Evolutionary conservation across 2,888 invertebrate genomes (phyloP).

Genomic region (Eumerus sabulonum): DNA sequence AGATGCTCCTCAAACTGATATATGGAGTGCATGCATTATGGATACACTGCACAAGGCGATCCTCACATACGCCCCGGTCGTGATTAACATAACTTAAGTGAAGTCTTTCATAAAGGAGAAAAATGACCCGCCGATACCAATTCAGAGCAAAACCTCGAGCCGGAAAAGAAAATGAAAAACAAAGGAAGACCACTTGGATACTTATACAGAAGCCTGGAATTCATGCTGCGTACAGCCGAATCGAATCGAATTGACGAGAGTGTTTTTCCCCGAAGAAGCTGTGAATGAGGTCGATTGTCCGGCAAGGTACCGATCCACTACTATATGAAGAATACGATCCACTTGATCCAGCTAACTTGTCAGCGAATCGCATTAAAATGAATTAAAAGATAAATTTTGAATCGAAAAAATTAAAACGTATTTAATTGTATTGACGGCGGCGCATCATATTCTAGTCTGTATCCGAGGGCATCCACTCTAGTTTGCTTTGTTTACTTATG

Average conservation of each 20-base stretch:
- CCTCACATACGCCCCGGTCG: slow-evolving; percentile 11
- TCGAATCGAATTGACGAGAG: slow-evolving; percentile 32
- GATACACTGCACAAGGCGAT: slow-evolving; percentile 43
- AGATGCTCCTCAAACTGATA: slow-evolving; percentile 54
- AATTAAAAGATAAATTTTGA: slow-evolving; percentile 29
- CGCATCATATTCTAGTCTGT: slow-evolving; percentile 13
- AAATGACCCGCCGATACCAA: background rate
- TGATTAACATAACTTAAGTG: slow-evolving; percentile 58
- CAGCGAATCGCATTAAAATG: slow-evolving; percentile 36
- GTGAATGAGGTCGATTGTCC: slow-evolving; percentile 10
- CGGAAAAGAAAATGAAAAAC: slow-evolving; percentile 22
- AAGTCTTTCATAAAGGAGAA: slow-evolving; percentile 49
- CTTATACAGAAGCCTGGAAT: slow-evolving; percentile 45
- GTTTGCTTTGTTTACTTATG: no score
- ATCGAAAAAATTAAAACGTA: slow-evolving; percentile 38
- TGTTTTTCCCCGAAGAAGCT: slow-evolving; percentile 17
- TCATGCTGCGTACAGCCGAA: slow-evolving; percentile 23
- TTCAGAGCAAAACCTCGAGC: background rate
- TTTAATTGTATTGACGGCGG: slow-evolving; percentile 46
- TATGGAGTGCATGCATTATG: slow-evolving; percentile 57
- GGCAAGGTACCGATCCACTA: background rate
- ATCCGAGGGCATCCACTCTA: no score
- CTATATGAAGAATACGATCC: slow-evolving; percentile 43
- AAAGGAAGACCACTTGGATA: slow-evolving; percentile 21
- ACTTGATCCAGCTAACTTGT: slow-evolving; percentile 26